Base-by-base conservation (phyloP, 2,888 invertebrate species). In the Drosophila parthenogenetica region DNA sequence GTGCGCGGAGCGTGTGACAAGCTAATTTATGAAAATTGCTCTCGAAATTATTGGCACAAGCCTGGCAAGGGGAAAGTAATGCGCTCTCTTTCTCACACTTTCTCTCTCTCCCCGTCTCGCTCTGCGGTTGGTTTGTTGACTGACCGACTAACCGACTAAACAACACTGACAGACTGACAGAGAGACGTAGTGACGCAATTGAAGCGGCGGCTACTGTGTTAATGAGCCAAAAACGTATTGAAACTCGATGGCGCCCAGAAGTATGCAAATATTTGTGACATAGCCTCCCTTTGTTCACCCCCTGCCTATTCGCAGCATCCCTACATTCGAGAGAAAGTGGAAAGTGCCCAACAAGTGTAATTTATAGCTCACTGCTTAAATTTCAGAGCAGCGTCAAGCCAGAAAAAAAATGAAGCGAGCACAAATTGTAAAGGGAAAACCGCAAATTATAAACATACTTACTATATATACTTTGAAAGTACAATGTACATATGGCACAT, bases 11-110 rank as follows among this genome's bases (percentile, higher is more conserved):
- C 68, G 49, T 60, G 72, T 58, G 67, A 70, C 73, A 73, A 70
- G 86, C 86, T 89, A 86, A 86, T 86, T 87, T 89, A 89, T 81
- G 89, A 89, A 86, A 86, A 86, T 89, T 89, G 80, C 79, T 77
- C 69, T 69, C 75, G 73, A 85, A 87, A 86, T 82, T 89, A 89
- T 89, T 89, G 89, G 69, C 79, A 67, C 35, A 81, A 65, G 69
- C 67, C 39, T 45, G 37, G 62, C 59, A 54, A 48, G 57, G 29
- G 45, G 17, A 65, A 66, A 59, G 54, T 8, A 5, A n/a, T 16
- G 40, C 16, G 25, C 7, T 7, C 17, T 32, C 16, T 32, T n/a
- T 19, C 4, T 8, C 3, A 7, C 17, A 17, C 10, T 32, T n/a
- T 19, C 3, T 13, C 35, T 35, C 25, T 14, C 8, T 19, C n/a